Base-by-base conservation (phyloP, 2,888 invertebrate genomes). In the Macaria liturata region DNA sequence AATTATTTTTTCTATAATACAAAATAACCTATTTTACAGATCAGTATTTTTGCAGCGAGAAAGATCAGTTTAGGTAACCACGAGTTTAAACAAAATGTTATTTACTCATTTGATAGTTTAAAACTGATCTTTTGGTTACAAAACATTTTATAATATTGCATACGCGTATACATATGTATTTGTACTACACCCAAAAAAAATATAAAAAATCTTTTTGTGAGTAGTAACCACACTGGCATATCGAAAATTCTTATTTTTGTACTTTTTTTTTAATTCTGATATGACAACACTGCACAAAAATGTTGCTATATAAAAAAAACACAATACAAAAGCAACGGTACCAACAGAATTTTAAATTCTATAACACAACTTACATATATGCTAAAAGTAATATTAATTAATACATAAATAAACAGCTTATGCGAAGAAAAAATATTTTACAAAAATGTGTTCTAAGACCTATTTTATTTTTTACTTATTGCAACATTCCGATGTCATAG, bases 401-500 rank as follows among this genome's bases (percentile, higher is more conserved):
- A 72, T 57, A 61, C 46, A 67, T 65, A 66, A 82, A 82, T 83
- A 81, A 77, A 80, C 70, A 75, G 74, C 64, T 73, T 74, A 81
- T 32, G 66, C 63, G 60, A 70, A 74, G 74, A 72, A 72, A 72
- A 74, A 63, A 76, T 83, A 81, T 79, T 77, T 80, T 83, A 85
- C 77, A 86, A 75, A 81, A 81, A 78, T 72, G 67, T 69, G 59
- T 57, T 76, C 51, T 54, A 61, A 52, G 54, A 65, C 58, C 63
- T 68, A 71, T 64, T 61, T 62, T 69, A 32, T 4, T 67, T 51
- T 58, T 78, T 83, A 84, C 79, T 86, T 89, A 89, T 89, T 88
- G 89, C 89, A 87, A 86, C 84, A 61, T 66, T 61, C 68, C 81
- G 77, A 79, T 74, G 81, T 79, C 83, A 72, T 72, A 72, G 80